Evolutionary conservation across 1,140 invertebrate genomes (phyloP).

Genomic region (Microplitis demolitor): DNA sequence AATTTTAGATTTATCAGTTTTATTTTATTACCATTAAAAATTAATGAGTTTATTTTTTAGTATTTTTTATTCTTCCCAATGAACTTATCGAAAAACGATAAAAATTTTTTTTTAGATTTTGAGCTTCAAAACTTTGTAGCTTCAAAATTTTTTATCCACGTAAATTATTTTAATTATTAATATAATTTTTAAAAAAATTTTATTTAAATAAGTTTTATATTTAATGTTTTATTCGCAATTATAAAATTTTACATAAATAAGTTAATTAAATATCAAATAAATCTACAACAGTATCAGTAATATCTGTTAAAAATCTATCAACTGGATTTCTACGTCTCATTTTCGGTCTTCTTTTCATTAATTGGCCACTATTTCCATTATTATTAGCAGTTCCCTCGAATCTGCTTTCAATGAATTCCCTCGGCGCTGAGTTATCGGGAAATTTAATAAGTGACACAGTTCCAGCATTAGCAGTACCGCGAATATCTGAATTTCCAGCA

Average conservation of each 20-base stretch:
- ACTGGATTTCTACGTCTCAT: conserved; percentile 28
- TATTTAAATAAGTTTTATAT: too few species aligned
- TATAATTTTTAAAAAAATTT: too few species aligned
- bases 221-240: background rate
- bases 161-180: too few species aligned
- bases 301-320: conserved; percentile 30
- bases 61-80: too few species aligned
- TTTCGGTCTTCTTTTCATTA: conserved; percentile 7
- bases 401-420: conserved; percentile 40
- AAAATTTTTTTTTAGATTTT: too few species aligned
- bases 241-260: background rate
- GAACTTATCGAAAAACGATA: too few species aligned
- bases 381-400: background rate
- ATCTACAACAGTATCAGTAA: conserved; percentile 35
- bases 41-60: background rate
- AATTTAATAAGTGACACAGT: conserved; percentile 31
- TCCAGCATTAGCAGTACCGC: conserved; percentile 37
- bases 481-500: conserved; percentile 25
- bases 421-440: conserved; percentile 35
- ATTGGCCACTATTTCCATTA: background rate
- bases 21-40: background rate
- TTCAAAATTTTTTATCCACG: too few species aligned
- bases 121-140: too few species aligned
- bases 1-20: too few species aligned
- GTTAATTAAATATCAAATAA: conserved; percentile 33